Base-by-base conservation (phyloP, 2,113 vertebrate genomes). In the Bucco capensis region DNA sequence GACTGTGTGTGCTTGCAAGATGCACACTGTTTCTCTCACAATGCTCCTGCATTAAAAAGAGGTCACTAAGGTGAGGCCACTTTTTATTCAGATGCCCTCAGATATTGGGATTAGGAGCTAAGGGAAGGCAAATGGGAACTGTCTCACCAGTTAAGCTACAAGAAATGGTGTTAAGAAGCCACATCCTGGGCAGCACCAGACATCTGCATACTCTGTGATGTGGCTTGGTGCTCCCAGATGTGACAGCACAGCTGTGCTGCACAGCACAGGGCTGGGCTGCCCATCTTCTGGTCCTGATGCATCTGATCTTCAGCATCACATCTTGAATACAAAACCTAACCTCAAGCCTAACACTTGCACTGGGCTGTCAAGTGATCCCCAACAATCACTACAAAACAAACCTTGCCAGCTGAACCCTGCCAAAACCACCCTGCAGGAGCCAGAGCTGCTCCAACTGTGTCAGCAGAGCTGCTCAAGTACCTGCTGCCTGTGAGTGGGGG, bases 11-110 rank as follows among this genome's bases (percentile, higher is more conserved):
- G 27, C 64, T 65, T 76, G 24, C 24, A 65, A 50, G 42, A 5
- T 17, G 10, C 31, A 40, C 0, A 0, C 3, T 65, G 23, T 8
- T 58, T 78, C 84, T 42, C 56, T 83, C 61, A n/a, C 21, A 46
- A 49, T 51, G 22, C 11, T 21, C 4, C 31, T 73, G 40, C 40
- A 37, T 38, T 69, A 27, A 38, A 71, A 65, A 84, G 7, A 14
- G 6, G 2, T 57, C 31, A 47, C n/a, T 40, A 49, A 57, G 28
- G 4, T n/a, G 10, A 22, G 17, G 2, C 12, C 1, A 0, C 6
- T 69, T 91, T n/a, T 64, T 35, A 22, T 10, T 24, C 1, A 0
- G 33, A 11, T 69, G 35, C 37, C 10, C 22, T 76, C 44, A 65
- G 38, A 88, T 23, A 10, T 25, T 10, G 8, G 8, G 25, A n/a